phyloP scores from a whole-genome alignment of 2,888 invertebrate genomes.

The Orgyia antiqua region DNA sequence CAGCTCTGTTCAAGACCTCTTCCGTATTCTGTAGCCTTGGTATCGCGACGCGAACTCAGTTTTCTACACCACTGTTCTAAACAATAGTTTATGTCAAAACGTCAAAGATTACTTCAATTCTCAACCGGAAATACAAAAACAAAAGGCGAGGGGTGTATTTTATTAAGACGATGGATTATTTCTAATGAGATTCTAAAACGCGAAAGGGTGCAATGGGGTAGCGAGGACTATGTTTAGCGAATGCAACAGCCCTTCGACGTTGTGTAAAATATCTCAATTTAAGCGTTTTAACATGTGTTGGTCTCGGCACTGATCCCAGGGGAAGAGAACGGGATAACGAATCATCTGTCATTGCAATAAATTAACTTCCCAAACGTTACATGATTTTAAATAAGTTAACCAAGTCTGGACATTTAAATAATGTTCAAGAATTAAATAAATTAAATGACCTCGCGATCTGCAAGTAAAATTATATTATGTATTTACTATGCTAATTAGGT shows the following conservation, averaged over 20 bases:
- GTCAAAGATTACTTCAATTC: constrained; percentile 42
- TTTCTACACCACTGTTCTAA: constrained; percentile 31
- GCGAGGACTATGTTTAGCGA: constrained; percentile 62
- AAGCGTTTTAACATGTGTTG: constrained; percentile 70
- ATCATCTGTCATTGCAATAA: constrained; percentile 49
- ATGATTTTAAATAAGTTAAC: no score
- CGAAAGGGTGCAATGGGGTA: constrained; percentile 20
- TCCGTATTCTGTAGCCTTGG: constrained; percentile 57
- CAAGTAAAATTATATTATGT: background rate
- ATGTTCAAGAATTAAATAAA: no score
- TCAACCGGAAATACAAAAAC: constrained; percentile 62
- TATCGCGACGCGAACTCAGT: constrained; percentile 48
- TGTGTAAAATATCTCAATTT: constrained; percentile 67
- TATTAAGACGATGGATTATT: constrained; percentile 62
- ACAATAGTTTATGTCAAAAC: constrained; percentile 48
- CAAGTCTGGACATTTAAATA: no score
- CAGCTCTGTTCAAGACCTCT: constrained; percentile 34
- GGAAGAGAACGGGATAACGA: constrained; percentile 49
- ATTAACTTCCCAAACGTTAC: constrained; percentile 35
- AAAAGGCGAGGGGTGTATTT: constrained; percentile 52
- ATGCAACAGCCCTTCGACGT: constrained; percentile 57
- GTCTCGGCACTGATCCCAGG: constrained; percentile 55
- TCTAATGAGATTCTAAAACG: constrained; percentile 46
- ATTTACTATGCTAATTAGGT: background rate
- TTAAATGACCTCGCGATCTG: background rate